These are phyloP conservation scores for Oryzias melastigma DNA, from an alignment of 2,113 vertebrate species.

Conservation along the genomic window DNA sequence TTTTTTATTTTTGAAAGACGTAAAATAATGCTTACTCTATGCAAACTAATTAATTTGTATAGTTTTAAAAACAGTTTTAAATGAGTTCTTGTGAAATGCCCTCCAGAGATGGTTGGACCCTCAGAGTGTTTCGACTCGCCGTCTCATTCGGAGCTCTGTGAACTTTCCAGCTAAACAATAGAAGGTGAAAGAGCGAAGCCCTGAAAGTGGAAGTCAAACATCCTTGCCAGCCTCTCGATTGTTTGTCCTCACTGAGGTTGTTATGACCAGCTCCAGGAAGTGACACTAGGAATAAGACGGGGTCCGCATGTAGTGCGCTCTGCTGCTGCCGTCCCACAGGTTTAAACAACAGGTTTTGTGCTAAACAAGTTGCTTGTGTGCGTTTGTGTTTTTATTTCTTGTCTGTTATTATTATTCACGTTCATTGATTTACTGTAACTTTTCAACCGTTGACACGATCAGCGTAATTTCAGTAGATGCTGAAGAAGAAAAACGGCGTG, in stretches of 20 bases:
- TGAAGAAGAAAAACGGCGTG: too few species aligned
- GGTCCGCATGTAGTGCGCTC: constrained; percentile 62
- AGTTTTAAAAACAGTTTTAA: background rate
- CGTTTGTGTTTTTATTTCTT: constrained; percentile 29
- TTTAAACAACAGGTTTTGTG: background rate
- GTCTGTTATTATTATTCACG: constrained; percentile 39
- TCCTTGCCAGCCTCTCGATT: constrained; percentile 55
- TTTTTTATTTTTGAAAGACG: too few species aligned
- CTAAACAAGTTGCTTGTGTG: constrained; percentile 6
- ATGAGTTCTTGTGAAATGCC: background rate
- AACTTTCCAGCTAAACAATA: constrained; percentile 68
- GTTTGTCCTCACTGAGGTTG: constrained; percentile 69
- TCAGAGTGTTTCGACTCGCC: constrained; percentile 30
- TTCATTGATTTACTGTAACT: background rate
- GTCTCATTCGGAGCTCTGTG: constrained; percentile 50
- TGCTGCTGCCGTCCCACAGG: constrained; percentile 17
- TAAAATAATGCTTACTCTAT: too few species aligned
- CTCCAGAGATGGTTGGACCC: constrained; percentile 10
- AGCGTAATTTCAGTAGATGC: too few species aligned
- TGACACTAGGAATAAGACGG: constrained; percentile 62
- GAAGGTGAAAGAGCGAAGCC: constrained; percentile 56
- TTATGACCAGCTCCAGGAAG: constrained; percentile 76
- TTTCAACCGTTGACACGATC: too few species aligned
- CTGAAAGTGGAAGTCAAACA: constrained; percentile 51
- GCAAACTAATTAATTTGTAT: too few species aligned